Evolutionary conservation across 2,888 invertebrate species (phyloP).

Genomic region (Apodemia mormo): DNA sequence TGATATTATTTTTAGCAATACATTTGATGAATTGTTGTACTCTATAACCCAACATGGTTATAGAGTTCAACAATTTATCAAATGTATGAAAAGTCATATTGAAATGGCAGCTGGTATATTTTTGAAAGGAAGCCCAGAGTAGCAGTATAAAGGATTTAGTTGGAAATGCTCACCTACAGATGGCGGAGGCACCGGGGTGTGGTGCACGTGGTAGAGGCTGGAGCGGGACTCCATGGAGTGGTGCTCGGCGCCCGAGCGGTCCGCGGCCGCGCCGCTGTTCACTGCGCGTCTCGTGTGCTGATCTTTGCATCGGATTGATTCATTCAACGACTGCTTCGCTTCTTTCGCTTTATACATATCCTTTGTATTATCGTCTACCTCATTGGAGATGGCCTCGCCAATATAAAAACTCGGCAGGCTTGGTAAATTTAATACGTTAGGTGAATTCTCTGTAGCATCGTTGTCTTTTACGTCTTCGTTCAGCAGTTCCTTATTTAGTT

Average conservation of each 20-base stretch:
- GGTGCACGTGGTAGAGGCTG: constrained; percentile 44
- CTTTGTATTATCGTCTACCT: constrained; percentile 24
- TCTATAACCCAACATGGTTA: too few relatives aligned
- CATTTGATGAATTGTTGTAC: too few relatives aligned
- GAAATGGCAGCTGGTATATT: too few relatives aligned
- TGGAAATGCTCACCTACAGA: constrained; percentile 55
- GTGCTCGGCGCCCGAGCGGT: constrained; percentile 65
- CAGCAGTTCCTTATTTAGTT: constrained; percentile 46
- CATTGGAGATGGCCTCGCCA: constrained; percentile 48
- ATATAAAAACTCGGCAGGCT: constrained; percentile 55
- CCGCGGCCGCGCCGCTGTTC: constrained; percentile 35
- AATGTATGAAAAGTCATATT: too few relatives aligned
- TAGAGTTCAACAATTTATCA: too few relatives aligned
- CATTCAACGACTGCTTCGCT: constrained; percentile 65
- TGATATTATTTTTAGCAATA: too few relatives aligned
- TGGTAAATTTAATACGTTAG: too few relatives aligned
- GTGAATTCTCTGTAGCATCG: constrained; percentile 48
- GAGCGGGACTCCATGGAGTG: constrained; percentile 58
- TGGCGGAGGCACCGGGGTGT: constrained; percentile 56
- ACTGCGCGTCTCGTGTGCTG: constrained; percentile 42
- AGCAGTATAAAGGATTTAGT: too few relatives aligned
- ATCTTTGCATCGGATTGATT: constrained; percentile 58
- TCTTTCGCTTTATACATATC: constrained; percentile 50
- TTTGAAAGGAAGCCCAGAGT: too few relatives aligned
- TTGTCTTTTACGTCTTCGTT: constrained; percentile 59